These are phyloP conservation scores for Cotesia typhae DNA, from an alignment of 1,140 invertebrate species.

Conservation along the genomic window DNA sequence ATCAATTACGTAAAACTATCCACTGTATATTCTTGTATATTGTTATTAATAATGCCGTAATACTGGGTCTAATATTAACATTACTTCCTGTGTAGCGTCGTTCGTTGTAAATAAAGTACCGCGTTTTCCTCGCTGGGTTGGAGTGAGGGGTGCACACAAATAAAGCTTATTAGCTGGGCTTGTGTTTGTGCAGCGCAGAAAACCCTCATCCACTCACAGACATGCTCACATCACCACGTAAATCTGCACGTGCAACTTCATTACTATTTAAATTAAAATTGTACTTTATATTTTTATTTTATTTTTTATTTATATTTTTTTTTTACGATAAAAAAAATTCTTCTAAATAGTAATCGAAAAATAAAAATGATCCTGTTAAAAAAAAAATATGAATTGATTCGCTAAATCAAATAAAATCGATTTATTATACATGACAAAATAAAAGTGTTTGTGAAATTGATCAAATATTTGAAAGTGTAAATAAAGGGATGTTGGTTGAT, in stretches of 20 bases:
- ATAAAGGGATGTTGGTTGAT: no score
- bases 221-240: neutral
- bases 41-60: slow-evolving; percentile 54
- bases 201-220: slow-evolving; percentile 16
- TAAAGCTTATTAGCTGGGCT: slow-evolving; percentile 50
- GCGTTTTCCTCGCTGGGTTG: slow-evolving; percentile 12
- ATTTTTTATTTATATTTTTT: no score
- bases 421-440: no score
- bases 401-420: no score
- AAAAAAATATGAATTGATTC: no score
- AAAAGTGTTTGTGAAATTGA: no score
- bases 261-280: neutral
- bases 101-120: slow-evolving; percentile 31
- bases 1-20: slow-evolving; percentile 55
- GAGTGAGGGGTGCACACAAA: slow-evolving; percentile 33
- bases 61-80: slow-evolving; percentile 49
- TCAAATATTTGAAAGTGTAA: no score
- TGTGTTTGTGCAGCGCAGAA: slow-evolving; percentile 32
- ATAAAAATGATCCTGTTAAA: no score
- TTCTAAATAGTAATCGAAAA: no score
- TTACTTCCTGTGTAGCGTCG: slow-evolving; percentile 33
- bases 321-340: no score
- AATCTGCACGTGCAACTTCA: neutral
- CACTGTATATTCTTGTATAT: neutral
- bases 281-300: no score